These are phyloP conservation scores for Gymnoscelis rufifasciata DNA, from an alignment of 2,888 invertebrate genomes.

Conservation along the genomic window DNA sequence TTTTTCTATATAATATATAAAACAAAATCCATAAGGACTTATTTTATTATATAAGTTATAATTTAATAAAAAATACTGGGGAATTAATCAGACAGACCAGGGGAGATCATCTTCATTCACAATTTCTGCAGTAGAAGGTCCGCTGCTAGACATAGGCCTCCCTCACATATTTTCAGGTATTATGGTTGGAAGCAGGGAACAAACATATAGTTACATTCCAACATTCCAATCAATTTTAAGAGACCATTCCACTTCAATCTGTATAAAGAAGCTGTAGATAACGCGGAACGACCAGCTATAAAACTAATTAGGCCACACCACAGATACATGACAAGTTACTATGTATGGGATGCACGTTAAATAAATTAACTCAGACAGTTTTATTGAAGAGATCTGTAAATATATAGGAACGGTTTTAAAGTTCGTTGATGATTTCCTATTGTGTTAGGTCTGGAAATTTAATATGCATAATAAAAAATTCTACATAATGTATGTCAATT, in stretches of 20 bases:
- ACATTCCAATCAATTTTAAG: not conserved
- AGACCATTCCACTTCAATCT: conserved; percentile 5
- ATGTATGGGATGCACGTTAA: conserved; percentile 10
- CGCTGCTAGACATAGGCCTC: too few relatives aligned
- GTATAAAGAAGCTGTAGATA: conserved; percentile 3
- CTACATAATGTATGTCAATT: not conserved
- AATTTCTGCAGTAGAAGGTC: too few relatives aligned
- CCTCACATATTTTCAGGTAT: too few relatives aligned
- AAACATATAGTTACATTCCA: conserved; percentile 36
- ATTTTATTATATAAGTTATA: too few relatives aligned
- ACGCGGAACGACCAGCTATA: conserved; percentile 18
- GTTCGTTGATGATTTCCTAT: not conserved
- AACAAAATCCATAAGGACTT: too few relatives aligned
- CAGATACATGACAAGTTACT: conserved; percentile 9
- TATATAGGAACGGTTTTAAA: conserved; percentile 2
- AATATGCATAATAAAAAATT: not conserved
- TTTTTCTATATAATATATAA: too few relatives aligned
- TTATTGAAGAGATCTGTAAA: conserved; percentile 8
- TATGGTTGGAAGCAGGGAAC: too few relatives aligned
- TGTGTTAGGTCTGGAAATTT: not conserved
- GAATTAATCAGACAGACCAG: too few relatives aligned
- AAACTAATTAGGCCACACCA: conserved; percentile 25
- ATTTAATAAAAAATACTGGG: too few relatives aligned
- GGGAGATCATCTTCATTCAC: too few relatives aligned
- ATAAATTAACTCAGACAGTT: conserved; percentile 11